phyloP scores from a whole-genome alignment of 2,888 invertebrate species.

The Patella depressa region DNA sequence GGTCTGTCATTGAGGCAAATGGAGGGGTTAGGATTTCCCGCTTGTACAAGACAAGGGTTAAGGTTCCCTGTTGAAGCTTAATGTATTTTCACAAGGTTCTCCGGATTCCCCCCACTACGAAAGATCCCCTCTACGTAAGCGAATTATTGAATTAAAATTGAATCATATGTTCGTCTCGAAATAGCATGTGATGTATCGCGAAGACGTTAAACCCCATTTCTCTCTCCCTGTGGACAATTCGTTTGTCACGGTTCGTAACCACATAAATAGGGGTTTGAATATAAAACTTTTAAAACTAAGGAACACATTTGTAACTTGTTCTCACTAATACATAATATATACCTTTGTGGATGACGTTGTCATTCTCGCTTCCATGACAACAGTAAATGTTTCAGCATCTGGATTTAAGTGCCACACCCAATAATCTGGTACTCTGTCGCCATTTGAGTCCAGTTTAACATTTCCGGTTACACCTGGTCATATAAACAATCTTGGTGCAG shows the following conservation, averaged over 20 bases:
- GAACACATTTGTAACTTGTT: not conserved
- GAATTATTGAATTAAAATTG: too few species aligned
- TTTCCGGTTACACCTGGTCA: constrained; percentile 57
- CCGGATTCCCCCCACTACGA: too few species aligned
- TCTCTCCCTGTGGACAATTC: not conserved
- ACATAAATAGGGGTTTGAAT: not conserved
- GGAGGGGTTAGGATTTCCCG: too few species aligned
- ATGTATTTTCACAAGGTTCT: too few species aligned
- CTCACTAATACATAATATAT: not conserved
- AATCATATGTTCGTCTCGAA: too few species aligned
- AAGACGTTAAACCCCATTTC: too few species aligned
- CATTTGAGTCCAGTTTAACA: constrained; percentile 60
- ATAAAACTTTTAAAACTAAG: not conserved
- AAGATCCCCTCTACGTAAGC: too few species aligned
- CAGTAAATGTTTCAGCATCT: constrained; percentile 32
- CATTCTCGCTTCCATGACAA: constrained; percentile 43
- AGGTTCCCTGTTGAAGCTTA: too few species aligned
- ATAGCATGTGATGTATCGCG: too few species aligned
- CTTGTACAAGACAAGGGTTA: too few species aligned
- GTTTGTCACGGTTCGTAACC: not conserved
- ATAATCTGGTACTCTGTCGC: constrained; percentile 63
- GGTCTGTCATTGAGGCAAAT: too few species aligned
- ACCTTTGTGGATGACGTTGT: constrained; percentile 40
- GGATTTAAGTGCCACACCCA: constrained; percentile 58
- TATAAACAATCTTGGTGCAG: too few species aligned